Evolutionary conservation across 2,888 invertebrate genomes (phyloP).

Genomic region (Agapostemon virescens): DNA sequence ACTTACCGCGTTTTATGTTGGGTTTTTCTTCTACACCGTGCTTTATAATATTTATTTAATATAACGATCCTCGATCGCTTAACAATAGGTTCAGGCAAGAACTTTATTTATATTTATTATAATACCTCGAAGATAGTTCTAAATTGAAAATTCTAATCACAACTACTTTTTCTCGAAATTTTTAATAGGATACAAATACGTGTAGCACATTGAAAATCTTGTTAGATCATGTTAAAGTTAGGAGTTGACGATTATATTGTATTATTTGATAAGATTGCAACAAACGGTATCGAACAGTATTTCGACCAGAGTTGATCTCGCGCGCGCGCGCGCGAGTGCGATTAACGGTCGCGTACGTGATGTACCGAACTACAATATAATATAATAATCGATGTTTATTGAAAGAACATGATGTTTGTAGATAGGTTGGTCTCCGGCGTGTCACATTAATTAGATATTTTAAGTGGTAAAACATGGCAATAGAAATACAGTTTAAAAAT

Average conservation of each 20-base stretch:
- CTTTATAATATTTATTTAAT: neutral
- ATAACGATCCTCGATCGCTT: neutral
- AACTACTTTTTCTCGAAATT: neutral
- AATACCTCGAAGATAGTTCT: neutral
- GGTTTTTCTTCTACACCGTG: neutral
- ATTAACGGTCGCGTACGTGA: neutral
- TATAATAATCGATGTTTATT: neutral
- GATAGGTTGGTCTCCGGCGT: neutral
- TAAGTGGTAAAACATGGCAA: neutral
- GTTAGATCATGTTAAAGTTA: neutral
- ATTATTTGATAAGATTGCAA: conserved; percentile 2
- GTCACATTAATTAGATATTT: conserved; percentile 2
- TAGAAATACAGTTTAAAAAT: neutral
- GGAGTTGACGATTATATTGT: neutral
- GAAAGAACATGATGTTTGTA: neutral
- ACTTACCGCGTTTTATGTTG: neutral
- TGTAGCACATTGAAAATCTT: neutral
- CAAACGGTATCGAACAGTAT: neutral
- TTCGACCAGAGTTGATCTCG: neutral
- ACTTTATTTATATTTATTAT: too few relatives aligned
- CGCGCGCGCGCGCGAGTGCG: neutral
- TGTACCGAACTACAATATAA: neutral
- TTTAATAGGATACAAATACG: neutral
- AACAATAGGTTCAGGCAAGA: neutral
- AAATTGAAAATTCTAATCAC: neutral